Evolutionary conservation across 2,888 invertebrate genomes (phyloP).

Genomic region (Stenurella melanura): DNA sequence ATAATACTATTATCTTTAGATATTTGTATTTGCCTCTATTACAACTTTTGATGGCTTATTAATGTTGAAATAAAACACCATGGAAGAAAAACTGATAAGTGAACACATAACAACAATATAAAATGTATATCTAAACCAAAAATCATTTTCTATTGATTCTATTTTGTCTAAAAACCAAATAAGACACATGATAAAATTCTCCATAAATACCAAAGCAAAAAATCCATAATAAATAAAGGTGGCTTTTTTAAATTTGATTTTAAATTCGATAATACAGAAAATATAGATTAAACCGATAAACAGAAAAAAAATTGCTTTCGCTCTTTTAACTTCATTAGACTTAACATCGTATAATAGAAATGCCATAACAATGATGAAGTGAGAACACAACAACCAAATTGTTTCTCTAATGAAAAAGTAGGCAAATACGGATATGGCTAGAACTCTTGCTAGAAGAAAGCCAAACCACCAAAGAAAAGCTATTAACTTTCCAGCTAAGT

Average conservation of each 20-base stretch:
- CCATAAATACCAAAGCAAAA: slow-evolving; percentile 79
- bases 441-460: slow-evolving; percentile 82
- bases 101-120: slow-evolving; percentile 78
- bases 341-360: slow-evolving; percentile 81
- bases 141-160: slow-evolving; percentile 75
- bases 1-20: slow-evolving; percentile 65
- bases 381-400: slow-evolving; percentile 77
- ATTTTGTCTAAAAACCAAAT: slow-evolving; percentile 79
- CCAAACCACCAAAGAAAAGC: slow-evolving; percentile 86
- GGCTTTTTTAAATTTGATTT: slow-evolving; percentile 84
- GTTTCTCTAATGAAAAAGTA: slow-evolving; percentile 80
- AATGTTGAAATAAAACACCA: slow-evolving; percentile 79
- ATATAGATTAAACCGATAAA: slow-evolving; percentile 85
- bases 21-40: slow-evolving; percentile 55
- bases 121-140: slow-evolving; percentile 83
- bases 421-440: slow-evolving; percentile 82
- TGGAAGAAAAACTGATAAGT: slow-evolving; percentile 77
- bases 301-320: slow-evolving; percentile 77
- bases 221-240: slow-evolving; percentile 82
- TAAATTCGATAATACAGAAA: slow-evolving; percentile 86
- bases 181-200: slow-evolving; percentile 83
- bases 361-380: slow-evolving; percentile 80
- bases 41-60: slow-evolving; percentile 77
- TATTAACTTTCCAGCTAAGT: slow-evolving; percentile 81
- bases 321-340: slow-evolving; percentile 72